phyloP scores from a whole-genome alignment of 2,888 invertebrate genomes.

The Pachymerium ferrugineum region DNA sequence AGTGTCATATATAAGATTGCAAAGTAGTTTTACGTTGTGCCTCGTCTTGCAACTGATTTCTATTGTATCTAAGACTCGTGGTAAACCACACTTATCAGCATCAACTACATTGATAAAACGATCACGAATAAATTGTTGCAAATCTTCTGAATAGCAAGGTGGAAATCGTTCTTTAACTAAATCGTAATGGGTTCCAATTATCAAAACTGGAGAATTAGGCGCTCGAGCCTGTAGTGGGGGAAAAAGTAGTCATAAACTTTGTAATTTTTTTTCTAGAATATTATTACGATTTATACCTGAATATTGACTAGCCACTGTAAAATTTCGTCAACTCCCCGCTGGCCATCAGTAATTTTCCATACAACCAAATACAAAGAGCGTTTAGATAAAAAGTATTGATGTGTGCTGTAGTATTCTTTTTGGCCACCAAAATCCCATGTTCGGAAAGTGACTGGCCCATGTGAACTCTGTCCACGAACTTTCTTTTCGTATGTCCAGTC shows the following conservation, averaged over 20 bases:
- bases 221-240: conserved; percentile 66
- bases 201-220: conserved; percentile 91
- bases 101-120: conserved; percentile 87
- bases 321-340: conserved; percentile 81
- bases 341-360: conserved; percentile 90
- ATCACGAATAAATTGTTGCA: conserved; percentile 81
- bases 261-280: background rate
- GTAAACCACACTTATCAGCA: conserved; percentile 91
- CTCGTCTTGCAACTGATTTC: conserved; percentile 85
- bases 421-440: conserved; percentile 99
- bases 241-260: background rate
- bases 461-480: conserved; percentile 59
- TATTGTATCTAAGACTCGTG: conserved; percentile 83
- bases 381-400: conserved; percentile 95
- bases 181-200: conserved; percentile 95
- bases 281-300: conserved; percentile 53
- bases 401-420: conserved; percentile 95
- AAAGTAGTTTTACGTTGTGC: conserved; percentile 81
- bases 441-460: conserved; percentile 79
- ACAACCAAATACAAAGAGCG: conserved; percentile 90
- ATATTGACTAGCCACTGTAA: conserved; percentile 95
- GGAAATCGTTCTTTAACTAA: conserved; percentile 62
- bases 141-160: conserved; percentile 60
- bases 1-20: conserved; percentile 87
- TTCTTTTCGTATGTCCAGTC: conserved; percentile 89